Evolutionary conservation across 2,797 vertebrate genomes (phyloP), one percentile per base, ranked within the genome.

Genomic region (Rhodeus uyekii): DNA sequence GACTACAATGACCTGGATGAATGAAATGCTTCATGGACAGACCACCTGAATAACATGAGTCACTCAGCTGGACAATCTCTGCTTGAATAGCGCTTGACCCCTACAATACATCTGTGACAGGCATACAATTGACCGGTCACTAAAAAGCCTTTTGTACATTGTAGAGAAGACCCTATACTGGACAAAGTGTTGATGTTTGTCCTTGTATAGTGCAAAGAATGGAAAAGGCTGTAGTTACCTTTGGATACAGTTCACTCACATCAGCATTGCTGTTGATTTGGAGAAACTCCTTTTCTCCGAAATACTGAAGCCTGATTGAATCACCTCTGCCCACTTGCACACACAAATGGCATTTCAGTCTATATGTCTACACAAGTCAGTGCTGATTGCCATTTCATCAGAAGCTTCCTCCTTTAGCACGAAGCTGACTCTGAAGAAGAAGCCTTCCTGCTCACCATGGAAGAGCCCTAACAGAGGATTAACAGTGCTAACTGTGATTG

Each of bases 71-170:
- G n/a, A 74, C 79, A 64, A 18, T 64, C 44, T 81, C 60, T 81
- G 46, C 18, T 39, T 82, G 72, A 82, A 82, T 76, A 69, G 73
- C 42, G 81, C 38, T 82, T 69, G 81, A 82, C 73, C 73, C 50
- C 73, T 55, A 29, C 61, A 76, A 60, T 64, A 63, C 63, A 55
- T 67, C 72, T 55, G 63, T 76, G 27, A 68, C 64, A 34, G 36
- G 36, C 50, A 82, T 42, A 82, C 72, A 82, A 76, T 60, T 76
- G 72, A 75, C 34, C 18, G 48, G 65, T 58, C 79, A 55, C 63
- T 76, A 50, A 60, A 60, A 80, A 82, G 72, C 80, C 73, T 82
- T 81, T 82, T 82, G 80, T 76, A 76, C 5, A 5, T 27, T 74
- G 58, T 34, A 81, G n/a, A 73, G 42, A 50, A 74, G 36, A 50